phyloP scores from a whole-genome alignment of 2,888 invertebrate genomes.

The Sphinx pinastri region DNA sequence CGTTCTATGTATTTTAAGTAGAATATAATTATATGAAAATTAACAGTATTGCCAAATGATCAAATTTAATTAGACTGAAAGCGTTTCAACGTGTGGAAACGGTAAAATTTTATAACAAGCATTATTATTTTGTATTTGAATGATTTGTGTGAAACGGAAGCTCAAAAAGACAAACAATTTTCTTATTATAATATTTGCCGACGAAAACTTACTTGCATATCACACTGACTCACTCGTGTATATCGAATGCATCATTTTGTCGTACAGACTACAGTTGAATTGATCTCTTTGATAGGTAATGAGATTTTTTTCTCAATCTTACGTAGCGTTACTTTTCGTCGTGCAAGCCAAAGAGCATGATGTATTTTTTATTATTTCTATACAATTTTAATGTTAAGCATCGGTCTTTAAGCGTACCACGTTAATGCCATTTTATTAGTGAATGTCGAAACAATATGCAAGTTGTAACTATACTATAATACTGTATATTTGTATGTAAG shows the following conservation, averaged over 20 bases:
- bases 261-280: slow-evolving; percentile 67
- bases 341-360: slow-evolving; percentile 84
- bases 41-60: slow-evolving; percentile 83
- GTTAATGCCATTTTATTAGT: slow-evolving; percentile 82
- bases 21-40: slow-evolving; percentile 56
- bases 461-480: slow-evolving; percentile 78
- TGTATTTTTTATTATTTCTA: slow-evolving; percentile 80
- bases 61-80: slow-evolving; percentile 82
- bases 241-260: slow-evolving; percentile 49
- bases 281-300: slow-evolving; percentile 77
- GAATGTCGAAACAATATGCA: slow-evolving; percentile 74
- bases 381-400: slow-evolving; percentile 74
- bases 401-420: slow-evolving; percentile 76
- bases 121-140: slow-evolving; percentile 43
- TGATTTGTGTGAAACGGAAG: slow-evolving; percentile 43
- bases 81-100: slow-evolving; percentile 52
- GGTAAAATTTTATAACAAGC: slow-evolving; percentile 32
- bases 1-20: slow-evolving; percentile 65
- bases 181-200: slow-evolving; percentile 46
- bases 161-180: slow-evolving; percentile 56
- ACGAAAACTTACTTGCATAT: slow-evolving; percentile 70
- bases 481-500: slow-evolving; percentile 82
- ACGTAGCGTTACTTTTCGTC: slow-evolving; percentile 74
- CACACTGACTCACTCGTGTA: slow-evolving; percentile 57
- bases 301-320: slow-evolving; percentile 66